These are phyloP conservation scores for Murina feae DNA, from an alignment of 2,113 vertebrate genomes.

Conservation along the genomic window DNA sequence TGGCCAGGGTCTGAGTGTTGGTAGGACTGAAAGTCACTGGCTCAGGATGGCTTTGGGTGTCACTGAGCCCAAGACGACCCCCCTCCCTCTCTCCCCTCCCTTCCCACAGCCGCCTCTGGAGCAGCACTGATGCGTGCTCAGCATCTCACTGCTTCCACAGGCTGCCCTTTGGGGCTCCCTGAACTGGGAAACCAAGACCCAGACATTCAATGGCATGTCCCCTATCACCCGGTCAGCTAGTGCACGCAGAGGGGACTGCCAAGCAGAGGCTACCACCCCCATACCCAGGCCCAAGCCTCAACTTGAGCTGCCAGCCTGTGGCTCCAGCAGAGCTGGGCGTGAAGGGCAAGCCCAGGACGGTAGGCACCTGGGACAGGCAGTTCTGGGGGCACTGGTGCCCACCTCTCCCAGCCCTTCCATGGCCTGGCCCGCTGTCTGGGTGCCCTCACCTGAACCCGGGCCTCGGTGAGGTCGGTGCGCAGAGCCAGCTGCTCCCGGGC, in stretches of 20 bases:
- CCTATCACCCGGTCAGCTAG: neutral
- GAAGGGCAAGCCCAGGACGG: neutral
- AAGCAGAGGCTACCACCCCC: neutral
- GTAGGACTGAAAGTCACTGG: neutral
- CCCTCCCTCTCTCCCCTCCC: neutral
- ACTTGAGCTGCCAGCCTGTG: neutral
- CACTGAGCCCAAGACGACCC: neutral
- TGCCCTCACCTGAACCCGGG: conserved; percentile 89
- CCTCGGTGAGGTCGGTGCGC: conserved; percentile 91
- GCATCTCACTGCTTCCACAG: neutral
- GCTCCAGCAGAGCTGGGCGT: neutral
- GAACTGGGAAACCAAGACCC: neutral
- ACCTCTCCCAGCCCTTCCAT: neutral
- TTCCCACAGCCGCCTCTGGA: neutral
- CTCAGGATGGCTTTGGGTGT: neutral
- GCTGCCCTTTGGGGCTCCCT: neutral
- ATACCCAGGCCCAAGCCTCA: neutral
- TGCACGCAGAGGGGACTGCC: neutral
- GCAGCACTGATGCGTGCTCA: accelerated
- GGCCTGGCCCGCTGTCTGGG: neutral
- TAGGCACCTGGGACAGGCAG: neutral
- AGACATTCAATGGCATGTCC: neutral
- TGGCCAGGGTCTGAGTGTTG: neutral
- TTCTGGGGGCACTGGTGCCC: neutral
- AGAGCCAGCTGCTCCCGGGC: conserved; percentile 94